phyloP scores from a whole-genome alignment of 2,797 vertebrate species.

The Glossophaga mutica region DNA sequence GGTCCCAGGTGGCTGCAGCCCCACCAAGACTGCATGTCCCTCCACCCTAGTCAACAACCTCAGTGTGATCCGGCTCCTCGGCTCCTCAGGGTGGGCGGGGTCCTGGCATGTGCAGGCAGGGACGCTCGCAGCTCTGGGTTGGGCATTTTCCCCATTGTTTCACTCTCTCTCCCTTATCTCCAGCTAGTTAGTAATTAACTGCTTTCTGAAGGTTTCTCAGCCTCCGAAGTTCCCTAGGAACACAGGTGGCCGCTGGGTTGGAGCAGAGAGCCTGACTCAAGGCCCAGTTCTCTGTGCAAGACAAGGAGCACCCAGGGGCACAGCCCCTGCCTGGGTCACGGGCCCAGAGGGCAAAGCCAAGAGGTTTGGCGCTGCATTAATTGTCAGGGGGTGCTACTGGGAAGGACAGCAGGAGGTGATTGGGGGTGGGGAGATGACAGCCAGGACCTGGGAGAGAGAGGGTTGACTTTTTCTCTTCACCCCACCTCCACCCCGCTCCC shows the following conservation, averaged over 20 bases:
- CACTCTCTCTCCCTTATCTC: conserved; percentile 69
- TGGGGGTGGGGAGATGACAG: neutral
- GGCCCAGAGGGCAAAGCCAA: neutral
- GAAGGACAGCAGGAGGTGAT: neutral
- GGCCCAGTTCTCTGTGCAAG: neutral
- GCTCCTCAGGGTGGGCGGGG: neutral
- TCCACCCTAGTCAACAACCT: neutral
- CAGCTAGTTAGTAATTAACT: conserved; percentile 75
- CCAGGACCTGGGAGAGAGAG: neutral
- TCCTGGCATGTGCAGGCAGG: conserved; percentile 50
- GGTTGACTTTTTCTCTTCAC: neutral
- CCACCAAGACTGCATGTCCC: neutral
- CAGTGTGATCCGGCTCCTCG: neutral
- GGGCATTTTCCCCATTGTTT: conserved; percentile 70
- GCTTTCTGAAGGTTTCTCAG: conserved; percentile 69
- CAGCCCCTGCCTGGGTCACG: neutral
- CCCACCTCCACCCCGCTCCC: neutral
- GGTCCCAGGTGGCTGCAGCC: no score
- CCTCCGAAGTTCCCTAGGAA: conserved; percentile 53
- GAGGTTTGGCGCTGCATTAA: neutral
- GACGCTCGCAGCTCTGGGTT: conserved; percentile 54
- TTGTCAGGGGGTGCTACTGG: neutral
- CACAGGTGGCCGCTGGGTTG: conserved; percentile 61
- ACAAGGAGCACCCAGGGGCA: neutral
- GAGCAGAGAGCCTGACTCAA: conserved; percentile 48